Base-by-base conservation (phyloP, 2,888 invertebrate species). In the Alloplasta piceator region DNA sequence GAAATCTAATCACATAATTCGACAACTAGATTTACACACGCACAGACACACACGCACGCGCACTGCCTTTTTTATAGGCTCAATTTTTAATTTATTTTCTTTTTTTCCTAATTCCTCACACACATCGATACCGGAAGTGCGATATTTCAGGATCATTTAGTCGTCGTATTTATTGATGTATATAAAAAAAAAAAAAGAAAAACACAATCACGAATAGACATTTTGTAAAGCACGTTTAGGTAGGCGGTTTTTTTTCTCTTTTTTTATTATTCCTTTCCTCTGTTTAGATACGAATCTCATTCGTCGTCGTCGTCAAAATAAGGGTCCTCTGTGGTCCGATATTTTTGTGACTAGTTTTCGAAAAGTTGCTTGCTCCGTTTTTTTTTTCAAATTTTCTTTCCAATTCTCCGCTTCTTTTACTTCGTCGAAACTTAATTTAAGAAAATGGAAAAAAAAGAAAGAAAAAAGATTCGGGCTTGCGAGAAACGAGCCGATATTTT, bases 1-100 rank as follows among this genome's bases (percentile, higher is more conserved):
- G 84, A 82, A 67, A 80, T 83, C 87, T 86, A 88, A 84, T 85
- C 86, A 82, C 86, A 81, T 86, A 81, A 85, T 88, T 83, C 84
- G 83, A 85, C 86, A 77, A 66, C 68, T 80, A 86, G 82, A 86
- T 78, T 67, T 85, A 83, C 84, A 84, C 75, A 83, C 83, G 78
- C 56, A 55, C 10, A 58, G 43, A 55, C 43, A n/a, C 41, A 80
- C 82, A 82, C 71, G 78, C 79, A 77, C 63, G 63, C 68, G 67
- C 75, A 68, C 68, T 61, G 72, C 80, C 75, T 66, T 61, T 9
- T 76, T 73, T 80, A 82, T 84, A 85, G 85, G 84, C 78, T 79
- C 75, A 64, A 75, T 78, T 63, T 75, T 82, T 61, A 78, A 50
- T 50, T 52, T 39, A 36, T 55, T 63, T 55, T 12, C 16, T 43